Base-by-base conservation (phyloP, 2,113 vertebrate species). In the Apteryx mantelli region DNA sequence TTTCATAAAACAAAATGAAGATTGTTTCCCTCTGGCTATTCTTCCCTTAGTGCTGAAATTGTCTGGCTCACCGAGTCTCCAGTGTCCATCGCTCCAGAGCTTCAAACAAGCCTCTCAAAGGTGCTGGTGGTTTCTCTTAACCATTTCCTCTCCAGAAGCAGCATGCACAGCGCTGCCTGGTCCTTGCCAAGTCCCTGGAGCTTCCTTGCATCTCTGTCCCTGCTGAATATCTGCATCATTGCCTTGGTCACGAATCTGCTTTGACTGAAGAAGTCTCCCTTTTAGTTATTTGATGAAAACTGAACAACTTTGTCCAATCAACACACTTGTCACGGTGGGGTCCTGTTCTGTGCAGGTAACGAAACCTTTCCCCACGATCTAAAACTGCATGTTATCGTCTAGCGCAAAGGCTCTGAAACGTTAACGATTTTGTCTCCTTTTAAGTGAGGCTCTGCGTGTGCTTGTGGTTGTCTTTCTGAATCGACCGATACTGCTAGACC, bases 271-370 rank as follows among this genome's bases (percentile, higher is more conserved):
- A 17, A 58, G 14, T 56, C 60, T 44, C 1, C 2, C 13, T 56
- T 73, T 40, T 20, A 28, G 52, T 44, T 50, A 5, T 50, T 52
- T 40, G 48, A 21, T 71, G 36, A 70, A 73, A 86, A 69, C 48
- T 52, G 40, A 34, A 25, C 36, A 74, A 0, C 61, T 22, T 63
- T 40, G 36, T 50, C 46, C 42, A 73, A 25, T 6, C 74, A 84
- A 50, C 22, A 16, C 11, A 7, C 13, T 56, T 0, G 1, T 61
- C 16, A 6, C 73, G 0, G 1, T 26, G 34, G 36, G 44, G 58
- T 53, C 28, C 36, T 40, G 38, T 21, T 20, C 34, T 21, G n/a
- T 16, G 52, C 36, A 40, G 24, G 24, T 56, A 25, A 9, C 50
- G 75, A 56, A 81, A 63, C 25, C 30, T 56, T 24, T 69, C n/a